phyloP scores from a whole-genome alignment of 2,797 vertebrate genomes.

The Trachops cirrhosus region DNA sequence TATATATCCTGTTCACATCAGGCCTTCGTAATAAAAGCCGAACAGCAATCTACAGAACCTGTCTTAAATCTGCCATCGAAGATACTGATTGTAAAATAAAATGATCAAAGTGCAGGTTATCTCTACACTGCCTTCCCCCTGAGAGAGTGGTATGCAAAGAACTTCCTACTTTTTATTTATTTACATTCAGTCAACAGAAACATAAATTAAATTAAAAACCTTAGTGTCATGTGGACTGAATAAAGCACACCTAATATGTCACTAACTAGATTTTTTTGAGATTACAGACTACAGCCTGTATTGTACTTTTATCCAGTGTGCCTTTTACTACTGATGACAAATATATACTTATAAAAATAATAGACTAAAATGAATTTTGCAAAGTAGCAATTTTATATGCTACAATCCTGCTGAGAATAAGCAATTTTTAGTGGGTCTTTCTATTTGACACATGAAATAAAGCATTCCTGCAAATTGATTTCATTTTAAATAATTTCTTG shows the following conservation, averaged over 20 bases:
- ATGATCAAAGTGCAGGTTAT: conserved; percentile 64
- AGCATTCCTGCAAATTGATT: conserved; percentile 17
- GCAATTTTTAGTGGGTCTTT: conserved; percentile 29
- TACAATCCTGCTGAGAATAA: conserved; percentile 32
- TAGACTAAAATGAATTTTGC: conserved; percentile 57
- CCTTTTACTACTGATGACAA: conserved; percentile 18
- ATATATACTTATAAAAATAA: conserved; percentile 61
- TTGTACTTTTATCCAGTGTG: background rate
- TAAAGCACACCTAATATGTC: conserved; percentile 48
- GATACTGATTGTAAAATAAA: conserved; percentile 72
- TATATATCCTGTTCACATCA: conserved; percentile 66
- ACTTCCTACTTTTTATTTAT: conserved; percentile 71
- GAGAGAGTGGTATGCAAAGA: conserved; percentile 57
- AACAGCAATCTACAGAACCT: conserved; percentile 73
- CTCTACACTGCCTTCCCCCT: conserved; percentile 57
- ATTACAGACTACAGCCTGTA: background rate
- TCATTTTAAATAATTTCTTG: conserved; percentile 54
- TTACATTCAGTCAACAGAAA: conserved; percentile 64
- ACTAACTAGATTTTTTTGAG: conserved; percentile 44
- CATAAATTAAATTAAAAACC: conserved; percentile 66
- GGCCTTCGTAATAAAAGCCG: conserved; percentile 65
- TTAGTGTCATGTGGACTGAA: conserved; percentile 46
- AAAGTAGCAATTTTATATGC: conserved; percentile 44
- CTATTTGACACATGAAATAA: conserved; percentile 61
- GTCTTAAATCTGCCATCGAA: conserved; percentile 75